Evolutionary conservation across 1,140 invertebrate species (phyloP).

Genomic region (Sarcophaga bullata): DNA sequence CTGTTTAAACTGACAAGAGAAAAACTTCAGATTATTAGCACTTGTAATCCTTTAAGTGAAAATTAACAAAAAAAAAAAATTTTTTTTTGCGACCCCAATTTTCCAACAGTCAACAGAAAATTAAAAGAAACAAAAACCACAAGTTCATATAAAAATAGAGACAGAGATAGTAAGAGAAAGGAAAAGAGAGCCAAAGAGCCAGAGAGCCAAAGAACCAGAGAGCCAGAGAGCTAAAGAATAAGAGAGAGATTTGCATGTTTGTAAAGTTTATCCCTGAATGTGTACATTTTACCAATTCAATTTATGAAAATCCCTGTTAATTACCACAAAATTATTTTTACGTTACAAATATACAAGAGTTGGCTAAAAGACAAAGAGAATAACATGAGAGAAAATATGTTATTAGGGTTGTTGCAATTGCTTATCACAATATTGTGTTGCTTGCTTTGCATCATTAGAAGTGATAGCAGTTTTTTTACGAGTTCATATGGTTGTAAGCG

Average conservation of each 20-base stretch:
- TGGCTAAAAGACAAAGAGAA: too few relatives aligned
- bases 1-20: not conserved
- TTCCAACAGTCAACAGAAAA: not conserved
- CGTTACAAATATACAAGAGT: too few relatives aligned
- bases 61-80: not conserved
- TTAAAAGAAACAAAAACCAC: not conserved
- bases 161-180: not conserved
- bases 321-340: constrained; percentile 24
- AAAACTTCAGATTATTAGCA: constrained; percentile 28
- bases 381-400: too few relatives aligned
- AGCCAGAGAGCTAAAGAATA: not conserved
- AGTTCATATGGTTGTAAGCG: too few relatives aligned
- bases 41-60: constrained; percentile 29
- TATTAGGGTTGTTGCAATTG: too few relatives aligned
- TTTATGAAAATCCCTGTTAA: constrained; percentile 38
- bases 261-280: constrained; percentile 7
- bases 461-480: too few relatives aligned
- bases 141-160: not conserved
- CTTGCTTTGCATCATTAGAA: too few relatives aligned
- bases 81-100: not conserved
- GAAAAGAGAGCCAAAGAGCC: not conserved
- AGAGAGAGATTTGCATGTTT: constrained; percentile 34
- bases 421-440: too few relatives aligned
- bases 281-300: constrained; percentile 25
- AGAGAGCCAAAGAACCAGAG: not conserved